Evolutionary conservation across 1,140 invertebrate genomes (phyloP), one percentile per base, ranked within the genome.

Genomic region (Euura saliciscinereae): DNA sequence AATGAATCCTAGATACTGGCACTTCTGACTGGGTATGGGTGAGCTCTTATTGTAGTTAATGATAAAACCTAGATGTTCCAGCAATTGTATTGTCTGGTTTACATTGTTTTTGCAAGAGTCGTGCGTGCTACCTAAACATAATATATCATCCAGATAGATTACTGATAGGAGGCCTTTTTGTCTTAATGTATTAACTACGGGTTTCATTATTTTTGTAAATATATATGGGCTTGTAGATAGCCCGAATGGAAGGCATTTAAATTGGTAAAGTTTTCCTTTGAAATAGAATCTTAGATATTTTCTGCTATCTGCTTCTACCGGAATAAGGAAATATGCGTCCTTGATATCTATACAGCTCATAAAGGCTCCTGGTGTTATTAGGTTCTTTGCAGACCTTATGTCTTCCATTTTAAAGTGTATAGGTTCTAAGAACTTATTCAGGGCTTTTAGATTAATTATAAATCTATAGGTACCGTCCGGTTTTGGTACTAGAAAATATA

Each of bases 401-500:
- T 76, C 71, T 59, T 76, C 75, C 11, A 76, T 10, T 64, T 76
- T 74, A 28, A 76, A 76, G 69, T 76, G 75, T n/a, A n/a, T 44
- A 68, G 72, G 13, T 5, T 71, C 66, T 43, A 78, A 70, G 59
- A 59, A 75, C 46, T 71, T n/a, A 69, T 78, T 75, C 8, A 74
- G 73, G 43, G 71, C 70, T 73, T 73, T 75, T 64, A 73, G 51
- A 68, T 77, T 73, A 10, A 81, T 70, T 64, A 81, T 77, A 73
- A 78, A 76, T 69, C 69, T 43, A 69, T 68, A 69, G 13, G 69
- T n/a, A 2, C 87, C 44, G 88, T 88, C 8, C 86, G 88, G 69
- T 73, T 75, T 77, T 10, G 69, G 69, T 28, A 59, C 44, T 4
- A 77, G 46, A 65, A 75, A 77, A 73, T 88, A 74, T 85, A 86